phyloP scores from a whole-genome alignment of 2,888 invertebrate genomes.

The Lepidocyrtoides sp. region DNA sequence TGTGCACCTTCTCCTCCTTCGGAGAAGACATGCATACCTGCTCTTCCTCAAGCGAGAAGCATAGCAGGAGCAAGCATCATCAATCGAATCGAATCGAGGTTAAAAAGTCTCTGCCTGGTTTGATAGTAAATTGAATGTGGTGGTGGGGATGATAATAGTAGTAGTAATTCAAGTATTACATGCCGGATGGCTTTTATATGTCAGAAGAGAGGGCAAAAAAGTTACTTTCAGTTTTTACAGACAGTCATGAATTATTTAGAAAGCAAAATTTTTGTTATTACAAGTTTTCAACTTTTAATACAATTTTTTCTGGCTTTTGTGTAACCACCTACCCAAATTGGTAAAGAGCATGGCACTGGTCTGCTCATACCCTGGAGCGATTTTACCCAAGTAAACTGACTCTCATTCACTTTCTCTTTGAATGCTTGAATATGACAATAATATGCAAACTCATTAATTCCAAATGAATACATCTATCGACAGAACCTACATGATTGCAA shows the following conservation, averaged over 20 bases:
- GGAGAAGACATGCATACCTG: conserved; percentile 26
- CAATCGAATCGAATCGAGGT: conserved; percentile 40
- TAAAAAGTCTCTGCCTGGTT: conserved; percentile 14
- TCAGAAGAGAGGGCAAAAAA: conserved; percentile 20
- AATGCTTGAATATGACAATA: background rate
- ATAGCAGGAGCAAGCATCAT: background rate
- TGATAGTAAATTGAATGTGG: background rate
- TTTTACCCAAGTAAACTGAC: conserved; percentile 2
- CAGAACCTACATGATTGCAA: background rate
- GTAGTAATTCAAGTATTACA: background rate
- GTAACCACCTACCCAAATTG: background rate
- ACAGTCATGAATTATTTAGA: background rate
- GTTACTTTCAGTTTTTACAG: conserved; percentile 55
- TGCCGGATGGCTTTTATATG: conserved; percentile 15
- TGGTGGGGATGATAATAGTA: background rate
- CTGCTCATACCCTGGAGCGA: conserved; percentile 34
- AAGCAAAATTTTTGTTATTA: background rate
- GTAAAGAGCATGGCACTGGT: background rate
- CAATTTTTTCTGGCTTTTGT: background rate
- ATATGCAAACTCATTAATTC: background rate
- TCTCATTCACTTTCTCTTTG: conserved; percentile 38
- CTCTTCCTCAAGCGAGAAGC: conserved; percentile 57
- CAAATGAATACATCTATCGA: too few species aligned
- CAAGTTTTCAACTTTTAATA: background rate
- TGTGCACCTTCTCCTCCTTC: background rate